Evolutionary conservation across 2,797 vertebrate species (phyloP), one percentile per base, ranked within the genome.

Genomic region (Rhadinocentrus ornatus): DNA sequence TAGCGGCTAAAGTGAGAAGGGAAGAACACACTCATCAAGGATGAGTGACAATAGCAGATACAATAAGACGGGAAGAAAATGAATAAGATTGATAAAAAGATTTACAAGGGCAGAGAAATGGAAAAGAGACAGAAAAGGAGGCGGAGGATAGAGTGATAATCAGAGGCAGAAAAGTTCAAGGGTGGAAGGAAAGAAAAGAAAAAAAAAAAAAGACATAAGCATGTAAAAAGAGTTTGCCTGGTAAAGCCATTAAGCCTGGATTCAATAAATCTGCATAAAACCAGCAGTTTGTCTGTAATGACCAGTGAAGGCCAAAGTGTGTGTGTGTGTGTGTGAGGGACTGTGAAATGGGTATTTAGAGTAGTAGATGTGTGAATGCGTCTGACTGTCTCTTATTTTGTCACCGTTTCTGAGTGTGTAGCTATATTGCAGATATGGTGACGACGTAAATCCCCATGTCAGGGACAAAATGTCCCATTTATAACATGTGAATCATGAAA

Each of bases 231-330:
- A 71, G 64, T 57, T 37, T 0, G 48, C 22, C 92, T 93, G 93
- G 71, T 86, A 88, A 90, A 93, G 84, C 75, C 83, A 94, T 94
- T 89, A 93, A 84, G 84, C 5, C 77, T 63, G 75, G 81, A 82
- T 84, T 89, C 89, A 90, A 90, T 91, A 93, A 92, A 93, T 93
- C 90, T 93, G 86, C 85, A 91, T 90, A 87, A 82, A 88, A 85
- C 85, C 82, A 83, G 84, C 83, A 89, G 86, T 86, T 77, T 83
- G 66, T 77, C 83, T 74, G 77, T 88, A 86, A 89, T 87, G 83
- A 82, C 75, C 77, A 62, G 67, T n/a, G 22, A 83, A 78, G 75
- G 78, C 58, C 65, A 67, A 44, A 35, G 20, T 70, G 62, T 35
- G 46, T 50, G 24, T 26, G 24, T 53, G 26, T 53, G 52, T 69